These are phyloP conservation scores for Cataglyphis cursor DNA, from an alignment of 2,888 invertebrate species.

Conservation along the genomic window DNA sequence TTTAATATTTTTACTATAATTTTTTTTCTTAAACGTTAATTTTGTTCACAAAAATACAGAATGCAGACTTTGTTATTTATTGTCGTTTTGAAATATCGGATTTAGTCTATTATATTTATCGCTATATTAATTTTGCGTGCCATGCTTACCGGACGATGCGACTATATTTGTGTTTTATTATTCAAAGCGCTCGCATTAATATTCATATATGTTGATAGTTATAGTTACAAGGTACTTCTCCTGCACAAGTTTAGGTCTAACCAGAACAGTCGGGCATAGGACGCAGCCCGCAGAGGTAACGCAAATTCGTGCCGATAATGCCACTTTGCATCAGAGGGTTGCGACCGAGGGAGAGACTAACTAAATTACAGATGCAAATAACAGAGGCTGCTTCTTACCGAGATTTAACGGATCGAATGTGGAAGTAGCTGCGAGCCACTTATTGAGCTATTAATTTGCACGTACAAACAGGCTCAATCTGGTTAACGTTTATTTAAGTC, in stretches of 20 bases:
- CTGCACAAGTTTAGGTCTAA: constrained; percentile 70
- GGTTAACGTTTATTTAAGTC: constrained; percentile 54
- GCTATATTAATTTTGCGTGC: constrained; percentile 34
- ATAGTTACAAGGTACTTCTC: constrained; percentile 70
- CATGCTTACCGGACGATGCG: constrained; percentile 47
- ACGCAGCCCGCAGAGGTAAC: constrained; percentile 71
- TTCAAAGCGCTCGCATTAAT: constrained; percentile 67
- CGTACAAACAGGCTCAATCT: constrained; percentile 75
- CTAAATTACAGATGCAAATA: constrained; percentile 86
- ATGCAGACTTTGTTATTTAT: not conserved
- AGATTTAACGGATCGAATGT: constrained; percentile 84
- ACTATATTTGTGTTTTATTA: constrained; percentile 55
- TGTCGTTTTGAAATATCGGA: not conserved
- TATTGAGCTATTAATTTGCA: constrained; percentile 83
- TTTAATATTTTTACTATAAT: not conserved
- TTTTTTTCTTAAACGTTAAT: too few relatives aligned
- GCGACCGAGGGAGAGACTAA: constrained; percentile 74
- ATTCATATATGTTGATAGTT: constrained; percentile 75
- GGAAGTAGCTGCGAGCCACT: constrained; percentile 77
- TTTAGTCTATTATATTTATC: not conserved
- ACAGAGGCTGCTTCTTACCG: constrained; percentile 83
- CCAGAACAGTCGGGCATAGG: constrained; percentile 72
- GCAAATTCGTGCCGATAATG: constrained; percentile 81
- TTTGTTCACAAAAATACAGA: not conserved
- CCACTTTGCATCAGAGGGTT: constrained; percentile 82